Conservation (phyloP, 2,888 invertebrate genomes). For the Capitulum mitella region DNA sequence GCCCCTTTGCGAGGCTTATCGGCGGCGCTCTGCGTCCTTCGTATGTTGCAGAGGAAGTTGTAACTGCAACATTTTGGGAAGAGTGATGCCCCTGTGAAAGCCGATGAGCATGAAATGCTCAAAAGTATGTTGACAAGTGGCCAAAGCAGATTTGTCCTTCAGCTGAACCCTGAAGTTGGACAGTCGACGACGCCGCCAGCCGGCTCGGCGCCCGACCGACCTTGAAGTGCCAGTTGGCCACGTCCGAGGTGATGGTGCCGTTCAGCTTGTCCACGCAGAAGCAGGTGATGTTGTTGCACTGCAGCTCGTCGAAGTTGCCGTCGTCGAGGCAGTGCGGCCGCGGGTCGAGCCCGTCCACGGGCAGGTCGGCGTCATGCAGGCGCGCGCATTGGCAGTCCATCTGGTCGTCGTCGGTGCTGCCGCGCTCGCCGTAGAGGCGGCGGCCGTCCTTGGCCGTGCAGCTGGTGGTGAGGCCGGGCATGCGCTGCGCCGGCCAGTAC, state of each 20-base stretch:
- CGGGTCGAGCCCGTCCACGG: not conserved
- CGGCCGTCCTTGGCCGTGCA: not conserved
- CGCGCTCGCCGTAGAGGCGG: not conserved
- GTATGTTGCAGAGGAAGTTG: too few relatives aligned
- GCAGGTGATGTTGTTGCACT: slow-evolving; percentile 11
- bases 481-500: not conserved
- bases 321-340: not conserved
- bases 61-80: too few relatives aligned
- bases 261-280: not conserved
- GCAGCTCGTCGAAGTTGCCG: slow-evolving; percentile 4
- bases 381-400: slow-evolving; percentile 4
- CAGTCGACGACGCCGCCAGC: too few relatives aligned
- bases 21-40: too few relatives aligned
- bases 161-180: too few relatives aligned
- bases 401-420: not conserved
- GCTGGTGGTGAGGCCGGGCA: slow-evolving; percentile 8
- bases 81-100: too few relatives aligned
- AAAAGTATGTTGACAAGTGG: too few relatives aligned
- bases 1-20: too few relatives aligned
- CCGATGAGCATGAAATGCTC: too few relatives aligned
- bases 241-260: not conserved
- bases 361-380: not conserved
- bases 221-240: not conserved
- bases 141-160: too few relatives aligned
- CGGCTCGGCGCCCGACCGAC: not conserved